A percentile compares a stretch with the other conserved stretches of the same genome.
Conservation (phyloP, 2,113 vertebrate species). For the Dinomys branickii region DNA sequence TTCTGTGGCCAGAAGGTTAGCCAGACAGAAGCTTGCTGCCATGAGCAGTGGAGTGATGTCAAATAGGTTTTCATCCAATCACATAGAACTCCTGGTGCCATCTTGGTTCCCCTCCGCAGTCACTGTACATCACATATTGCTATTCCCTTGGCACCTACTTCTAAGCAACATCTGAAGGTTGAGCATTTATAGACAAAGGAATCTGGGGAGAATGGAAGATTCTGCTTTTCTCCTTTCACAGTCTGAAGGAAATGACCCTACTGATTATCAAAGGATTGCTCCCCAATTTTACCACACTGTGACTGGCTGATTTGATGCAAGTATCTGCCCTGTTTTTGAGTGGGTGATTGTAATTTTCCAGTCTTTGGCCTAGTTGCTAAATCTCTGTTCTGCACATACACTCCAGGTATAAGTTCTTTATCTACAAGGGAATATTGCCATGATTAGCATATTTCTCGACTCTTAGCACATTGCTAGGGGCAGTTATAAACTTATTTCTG, state of each 20-base stretch:
- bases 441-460: background rate
- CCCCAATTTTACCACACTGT: background rate
- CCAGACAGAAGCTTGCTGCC: background rate
- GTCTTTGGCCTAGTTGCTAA: background rate
- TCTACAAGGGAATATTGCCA: background rate
- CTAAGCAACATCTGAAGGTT: background rate
- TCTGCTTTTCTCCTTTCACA: background rate
- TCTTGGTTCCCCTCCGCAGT: background rate
- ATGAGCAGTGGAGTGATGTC: background rate
- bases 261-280: background rate
- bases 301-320: constrained; percentile 4
- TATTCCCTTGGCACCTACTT: background rate
- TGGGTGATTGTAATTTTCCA: constrained; percentile 29
- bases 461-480: background rate
- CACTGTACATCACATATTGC: background rate
- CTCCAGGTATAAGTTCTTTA: background rate
- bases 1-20: background rate
- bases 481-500: background rate
- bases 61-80: constrained; percentile 14
- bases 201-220: background rate
- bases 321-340: constrained; percentile 29
- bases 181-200: background rate
- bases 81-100: background rate
- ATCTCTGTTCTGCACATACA: background rate
- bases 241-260: background rate